phyloP scores from a whole-genome alignment of 2,888 invertebrate genomes.

The Idaea dimidiata region DNA sequence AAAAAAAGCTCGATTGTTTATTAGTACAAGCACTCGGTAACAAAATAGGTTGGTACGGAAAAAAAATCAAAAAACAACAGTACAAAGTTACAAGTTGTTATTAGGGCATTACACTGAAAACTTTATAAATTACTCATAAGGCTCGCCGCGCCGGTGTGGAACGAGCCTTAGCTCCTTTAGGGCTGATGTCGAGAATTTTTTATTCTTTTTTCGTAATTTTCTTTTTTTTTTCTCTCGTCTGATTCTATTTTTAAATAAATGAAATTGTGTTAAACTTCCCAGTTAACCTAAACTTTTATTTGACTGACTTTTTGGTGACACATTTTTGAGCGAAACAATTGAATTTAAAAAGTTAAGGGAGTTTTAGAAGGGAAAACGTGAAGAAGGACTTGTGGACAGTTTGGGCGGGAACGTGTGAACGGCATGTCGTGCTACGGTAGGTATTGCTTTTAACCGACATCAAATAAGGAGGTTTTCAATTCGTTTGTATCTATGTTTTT shows the following conservation, averaged over 20 bases:
- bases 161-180: constrained; percentile 2
- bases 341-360: neutral
- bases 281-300: neutral
- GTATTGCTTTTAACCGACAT: too few relatives aligned
- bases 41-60: too few relatives aligned
- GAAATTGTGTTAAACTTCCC: neutral
- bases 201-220: neutral
- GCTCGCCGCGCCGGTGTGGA: constrained; percentile 1
- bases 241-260: constrained; percentile 2
- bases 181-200: neutral
- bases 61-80: too few relatives aligned
- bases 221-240: neutral
- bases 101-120: constrained; percentile 4
- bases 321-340: neutral
- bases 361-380: neutral
- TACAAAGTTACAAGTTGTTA: neutral
- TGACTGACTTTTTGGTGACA: neutral
- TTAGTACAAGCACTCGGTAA: too few relatives aligned
- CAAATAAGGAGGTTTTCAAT: too few relatives aligned
- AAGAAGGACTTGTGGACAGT: neutral
- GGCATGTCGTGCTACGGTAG: too few relatives aligned
- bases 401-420: too few relatives aligned
- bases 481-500: too few relatives aligned
- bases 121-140: constrained; percentile 19
- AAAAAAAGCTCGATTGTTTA: too few relatives aligned